Evolutionary conservation across 2,888 invertebrate species (phyloP), one percentile per base, ranked within the genome.

Genomic region (Phytoseiulus persimilis): DNA sequence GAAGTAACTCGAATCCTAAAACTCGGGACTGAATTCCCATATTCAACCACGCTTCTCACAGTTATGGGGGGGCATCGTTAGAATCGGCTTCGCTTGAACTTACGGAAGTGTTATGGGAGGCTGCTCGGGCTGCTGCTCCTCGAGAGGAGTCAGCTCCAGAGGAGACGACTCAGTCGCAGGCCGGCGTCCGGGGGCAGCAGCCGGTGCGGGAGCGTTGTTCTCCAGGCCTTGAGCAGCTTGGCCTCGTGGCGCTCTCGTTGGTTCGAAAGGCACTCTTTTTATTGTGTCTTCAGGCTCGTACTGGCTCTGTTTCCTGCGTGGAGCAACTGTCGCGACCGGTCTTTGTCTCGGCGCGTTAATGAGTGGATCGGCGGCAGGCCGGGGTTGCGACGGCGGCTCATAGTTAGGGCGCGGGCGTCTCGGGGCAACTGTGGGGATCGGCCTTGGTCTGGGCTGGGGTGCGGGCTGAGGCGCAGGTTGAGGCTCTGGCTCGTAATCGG

Each of bases 181-280:
- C 5, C 32, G 87, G 6, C 39, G 32, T 33, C 83, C 18, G 14
- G 83, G 83, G 2, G 31, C 83, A 5, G 83, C 2, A 31, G 87
- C 33, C 0, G 87, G 87, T 87, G 87, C 33, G 0, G 87, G 87
- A n/a, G 18, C 11, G 28, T 28, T 65, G 18, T 18, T 65, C 2
- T 65, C 65, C 9, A 28, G 18, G 18, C 14, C 28, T 11, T 28
- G 32, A 39, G 87, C 33, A 11, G 87, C 9, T n/a, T 33, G 39
- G n/a, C 39, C 39, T 33, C 87, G 87, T 3, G 87, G 87, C 23
- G 87, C 87, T 87, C 87, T 87, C 33, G 87, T 87, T 11, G 87
- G 87, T 31, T 87, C 87, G 87, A 87, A 87, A 9, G 32, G 32
- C 45, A 87, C 87, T 6, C 33, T 33, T n/a, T 31, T 31, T 45